These are phyloP conservation scores for Drepanosiphum platanoidis DNA, from an alignment of 2,888 invertebrate genomes.

Conservation along the genomic window DNA sequence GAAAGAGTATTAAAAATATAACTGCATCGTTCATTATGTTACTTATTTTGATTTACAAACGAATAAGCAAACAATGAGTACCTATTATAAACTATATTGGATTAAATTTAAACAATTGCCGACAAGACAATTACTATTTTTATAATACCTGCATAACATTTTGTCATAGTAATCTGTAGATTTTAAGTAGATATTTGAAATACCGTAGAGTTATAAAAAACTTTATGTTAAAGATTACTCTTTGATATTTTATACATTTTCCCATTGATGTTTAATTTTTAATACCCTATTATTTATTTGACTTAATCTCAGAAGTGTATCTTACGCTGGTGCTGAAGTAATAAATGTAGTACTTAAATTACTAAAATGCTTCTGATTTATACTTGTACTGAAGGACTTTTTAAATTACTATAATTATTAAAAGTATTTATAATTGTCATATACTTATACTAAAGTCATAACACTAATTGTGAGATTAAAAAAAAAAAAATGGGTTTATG, in stretches of 20 bases:
- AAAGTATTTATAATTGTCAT: not conserved
- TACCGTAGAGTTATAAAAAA: not conserved
- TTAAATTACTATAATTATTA: constrained; percentile 10
- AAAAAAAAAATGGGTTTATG: constrained; percentile 6
- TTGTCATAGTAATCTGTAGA: not conserved
- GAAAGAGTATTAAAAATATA: no score
- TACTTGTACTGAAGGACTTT: not conserved
- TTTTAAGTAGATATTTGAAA: not conserved
- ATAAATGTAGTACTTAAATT: not conserved
- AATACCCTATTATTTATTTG: not conserved
- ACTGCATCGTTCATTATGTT: no score
- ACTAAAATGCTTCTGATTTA: not conserved
- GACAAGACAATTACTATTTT: no score
- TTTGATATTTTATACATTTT: not conserved
- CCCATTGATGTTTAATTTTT: not conserved
- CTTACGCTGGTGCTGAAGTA: not conserved
- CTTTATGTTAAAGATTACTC: not conserved
- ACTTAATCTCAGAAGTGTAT: not conserved
- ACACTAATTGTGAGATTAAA: not conserved
- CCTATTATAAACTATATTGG: not conserved
- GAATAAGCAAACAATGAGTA: not conserved
- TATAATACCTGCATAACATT: not conserved
- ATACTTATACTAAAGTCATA: not conserved
- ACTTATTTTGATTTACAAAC: not conserved
- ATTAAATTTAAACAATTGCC: not conserved